These are phyloP conservation scores for Pseudochromis fuscus DNA, from an alignment of 2,797 vertebrate genomes.

Conservation along the genomic window DNA sequence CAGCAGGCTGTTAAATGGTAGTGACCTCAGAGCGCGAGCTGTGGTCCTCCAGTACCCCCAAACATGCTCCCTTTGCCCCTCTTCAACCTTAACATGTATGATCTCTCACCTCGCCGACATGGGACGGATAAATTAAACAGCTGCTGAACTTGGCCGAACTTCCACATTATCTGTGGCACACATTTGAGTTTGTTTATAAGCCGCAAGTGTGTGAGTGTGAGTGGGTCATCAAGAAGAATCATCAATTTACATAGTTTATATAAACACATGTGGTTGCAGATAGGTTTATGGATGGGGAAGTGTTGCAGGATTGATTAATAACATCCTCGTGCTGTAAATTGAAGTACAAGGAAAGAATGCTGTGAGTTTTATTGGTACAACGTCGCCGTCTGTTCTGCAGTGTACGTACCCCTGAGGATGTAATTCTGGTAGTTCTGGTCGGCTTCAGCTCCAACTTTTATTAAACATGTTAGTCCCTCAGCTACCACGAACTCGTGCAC, in stretches of 20 bases:
- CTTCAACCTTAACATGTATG: slow-evolving; percentile 44
- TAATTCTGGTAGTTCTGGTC: slow-evolving; percentile 99
- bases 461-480: slow-evolving; percentile 95
- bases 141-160: slow-evolving; percentile 56
- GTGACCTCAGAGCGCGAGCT: slow-evolving; percentile 66
- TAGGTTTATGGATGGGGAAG: slow-evolving; percentile 70
- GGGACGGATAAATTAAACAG: slow-evolving; percentile 75
- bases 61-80: slow-evolving; percentile 37
- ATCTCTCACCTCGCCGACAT: slow-evolving; percentile 62
- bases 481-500: slow-evolving; percentile 97
- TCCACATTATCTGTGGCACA: slow-evolving; percentile 54
- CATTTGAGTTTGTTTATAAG: slow-evolving; percentile 68
- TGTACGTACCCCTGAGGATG: slow-evolving; percentile 93
- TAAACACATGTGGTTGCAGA: slow-evolving; percentile 75
- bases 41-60: slow-evolving; percentile 41
- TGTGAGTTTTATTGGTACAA: slow-evolving; percentile 19
- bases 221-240: slow-evolving; percentile 64
- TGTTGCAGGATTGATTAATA: slow-evolving; percentile 73
- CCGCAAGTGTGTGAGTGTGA: slow-evolving; percentile 52
- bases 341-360: slow-evolving; percentile 37
- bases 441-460: slow-evolving; percentile 96
- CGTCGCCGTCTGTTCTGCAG: slow-evolving; percentile 15
- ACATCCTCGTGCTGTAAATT: slow-evolving; percentile 64
- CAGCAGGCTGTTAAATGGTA: slow-evolving; percentile 75
- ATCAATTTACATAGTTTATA: slow-evolving; percentile 72